These are phyloP conservation scores for Silurus asotus DNA, from an alignment of 2,113 vertebrate genomes.

Conservation along the genomic window DNA sequence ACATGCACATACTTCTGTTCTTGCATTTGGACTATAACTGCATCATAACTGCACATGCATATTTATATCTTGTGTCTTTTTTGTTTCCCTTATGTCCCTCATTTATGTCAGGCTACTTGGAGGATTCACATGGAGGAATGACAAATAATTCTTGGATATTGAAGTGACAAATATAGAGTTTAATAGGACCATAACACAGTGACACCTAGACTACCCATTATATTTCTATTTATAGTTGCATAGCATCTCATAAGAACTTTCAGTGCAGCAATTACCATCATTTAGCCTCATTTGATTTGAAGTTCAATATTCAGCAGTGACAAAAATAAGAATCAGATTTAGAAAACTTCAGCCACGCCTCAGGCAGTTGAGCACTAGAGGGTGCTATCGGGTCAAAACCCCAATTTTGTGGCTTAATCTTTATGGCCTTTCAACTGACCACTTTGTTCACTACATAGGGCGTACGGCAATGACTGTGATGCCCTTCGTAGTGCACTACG, in stretches of 20 bases:
- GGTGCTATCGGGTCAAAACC: conserved; percentile 54
- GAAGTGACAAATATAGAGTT: not conserved
- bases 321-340: not conserved
- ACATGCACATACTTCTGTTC: too few relatives aligned
- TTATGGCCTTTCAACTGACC: too few relatives aligned
- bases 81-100: too few relatives aligned
- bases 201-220: not conserved
- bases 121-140: too few relatives aligned
- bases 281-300: not conserved
- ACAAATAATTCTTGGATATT: too few relatives aligned
- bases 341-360: not conserved
- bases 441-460: not conserved
- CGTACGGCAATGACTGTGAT: not conserved
- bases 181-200: not conserved
- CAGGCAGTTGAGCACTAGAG: conserved; percentile 53
- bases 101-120: too few relatives aligned
- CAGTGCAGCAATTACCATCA: not conserved
- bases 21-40: too few relatives aligned
- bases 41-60: too few relatives aligned
- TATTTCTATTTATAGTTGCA: not conserved
- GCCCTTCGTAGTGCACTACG: not conserved
- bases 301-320: not conserved
- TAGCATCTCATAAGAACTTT: not conserved
- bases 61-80: too few relatives aligned
- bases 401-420: not conserved